Conservation (phyloP, 2,113 vertebrate species). For the Gadus chalcogrammus region DNA sequence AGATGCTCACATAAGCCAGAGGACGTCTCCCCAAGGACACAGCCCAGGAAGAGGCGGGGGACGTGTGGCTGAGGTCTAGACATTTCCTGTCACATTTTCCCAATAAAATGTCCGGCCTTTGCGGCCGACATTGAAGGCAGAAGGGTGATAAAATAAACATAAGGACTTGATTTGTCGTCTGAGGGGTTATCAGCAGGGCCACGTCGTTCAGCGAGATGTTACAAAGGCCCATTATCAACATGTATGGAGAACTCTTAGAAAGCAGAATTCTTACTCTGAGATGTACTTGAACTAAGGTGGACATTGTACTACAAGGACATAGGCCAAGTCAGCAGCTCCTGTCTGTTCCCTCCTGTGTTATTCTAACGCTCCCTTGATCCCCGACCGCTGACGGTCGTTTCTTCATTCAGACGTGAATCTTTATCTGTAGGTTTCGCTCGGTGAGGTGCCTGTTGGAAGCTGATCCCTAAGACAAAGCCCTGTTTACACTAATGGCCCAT, state of each 20-base stretch:
- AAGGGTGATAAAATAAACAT: no score
- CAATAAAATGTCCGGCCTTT: no score
- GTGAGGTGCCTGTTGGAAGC: constrained; percentile 68
- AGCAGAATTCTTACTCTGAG: no score
- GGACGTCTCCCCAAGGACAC: constrained; percentile 22
- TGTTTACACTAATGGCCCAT: constrained; percentile 82
- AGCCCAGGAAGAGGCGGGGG: neutral
- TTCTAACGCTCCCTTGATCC: constrained; percentile 56
- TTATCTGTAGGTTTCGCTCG: constrained; percentile 66
- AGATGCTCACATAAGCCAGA: constrained; percentile 56
- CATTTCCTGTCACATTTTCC: no score
- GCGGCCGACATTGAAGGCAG: no score
- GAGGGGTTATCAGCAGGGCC: no score
- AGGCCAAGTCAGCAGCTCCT: constrained; percentile 34
- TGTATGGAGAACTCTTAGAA: neutral
- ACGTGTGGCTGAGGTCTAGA: no score
- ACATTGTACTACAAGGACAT: constrained; percentile 6
- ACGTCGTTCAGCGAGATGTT: no score
- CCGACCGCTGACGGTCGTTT: constrained; percentile 54
- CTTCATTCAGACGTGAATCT: constrained; percentile 64
- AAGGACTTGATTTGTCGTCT: no score
- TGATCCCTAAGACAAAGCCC: constrained; percentile 78
- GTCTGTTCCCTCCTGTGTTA: constrained; percentile 54
- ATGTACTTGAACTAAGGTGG: no score
- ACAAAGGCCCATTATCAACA: no score